Percentiles rank a stretch among this genome's conserved stretches.
Conservation (phyloP, 2,888 invertebrate species). For the Oxytorus armatus region DNA sequence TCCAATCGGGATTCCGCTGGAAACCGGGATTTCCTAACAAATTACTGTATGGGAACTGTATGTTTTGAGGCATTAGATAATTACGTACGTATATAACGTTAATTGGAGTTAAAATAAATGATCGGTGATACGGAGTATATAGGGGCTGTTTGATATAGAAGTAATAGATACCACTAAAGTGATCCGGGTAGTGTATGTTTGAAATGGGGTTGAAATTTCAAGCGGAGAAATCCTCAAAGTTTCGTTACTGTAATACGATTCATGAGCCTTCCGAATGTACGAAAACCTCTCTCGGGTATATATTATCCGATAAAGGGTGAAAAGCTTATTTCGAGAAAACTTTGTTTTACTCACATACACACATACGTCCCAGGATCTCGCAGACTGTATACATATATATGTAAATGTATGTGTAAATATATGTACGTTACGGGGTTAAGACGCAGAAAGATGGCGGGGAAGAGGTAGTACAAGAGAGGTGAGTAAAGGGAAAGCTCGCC, state of each 20-base stretch:
- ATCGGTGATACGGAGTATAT: background rate
- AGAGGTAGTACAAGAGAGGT: slow-evolving; percentile 37
- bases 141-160: background rate
- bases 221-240: slow-evolving; percentile 3
- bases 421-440: background rate
- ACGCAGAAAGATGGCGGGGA: slow-evolving; percentile 9
- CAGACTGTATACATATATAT: slow-evolving; percentile 5
- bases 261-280: slow-evolving; percentile 23
- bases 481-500: slow-evolving; percentile 42
- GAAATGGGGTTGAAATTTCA: slow-evolving; percentile 23
- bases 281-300: slow-evolving; percentile 19
- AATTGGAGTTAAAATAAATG: too few species aligned
- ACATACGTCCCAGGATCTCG: too few species aligned
- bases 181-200: slow-evolving; percentile 2
- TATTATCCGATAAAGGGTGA: slow-evolving; percentile 3
- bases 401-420: background rate
- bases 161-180: background rate
- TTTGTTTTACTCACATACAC: slow-evolving; percentile 12
- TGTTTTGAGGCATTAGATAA: too few species aligned
- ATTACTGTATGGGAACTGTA: too few species aligned
- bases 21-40: too few species aligned
- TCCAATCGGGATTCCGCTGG: too few species aligned
- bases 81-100: too few species aligned
- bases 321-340: slow-evolving; percentile 39
- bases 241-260: slow-evolving; percentile 25